A percentile compares a stretch with the other conserved stretches of the same genome.
Evolutionary conservation across 2,888 invertebrate genomes (phyloP).

Genomic region (Cephus pulcher): DNA sequence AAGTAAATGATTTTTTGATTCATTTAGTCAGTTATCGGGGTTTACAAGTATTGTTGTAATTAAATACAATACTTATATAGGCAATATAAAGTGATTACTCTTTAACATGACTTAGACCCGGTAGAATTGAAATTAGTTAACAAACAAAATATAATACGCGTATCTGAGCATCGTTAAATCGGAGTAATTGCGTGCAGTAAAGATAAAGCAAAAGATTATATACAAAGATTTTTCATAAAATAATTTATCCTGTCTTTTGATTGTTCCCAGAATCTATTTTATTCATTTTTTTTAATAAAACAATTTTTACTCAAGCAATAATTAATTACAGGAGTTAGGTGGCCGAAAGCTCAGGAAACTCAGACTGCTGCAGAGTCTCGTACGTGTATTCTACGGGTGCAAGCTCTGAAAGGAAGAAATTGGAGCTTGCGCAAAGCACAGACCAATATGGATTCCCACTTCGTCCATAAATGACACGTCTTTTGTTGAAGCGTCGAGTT

Average conservation of each 20-base stretch:
- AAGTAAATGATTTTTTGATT: background rate
- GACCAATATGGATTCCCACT: conserved; percentile 3
- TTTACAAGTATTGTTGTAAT: too few species aligned
- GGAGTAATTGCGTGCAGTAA: too few species aligned
- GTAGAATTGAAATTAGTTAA: too few species aligned
- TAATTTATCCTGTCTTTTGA: background rate
- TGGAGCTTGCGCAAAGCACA: background rate
- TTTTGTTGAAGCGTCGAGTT: background rate
- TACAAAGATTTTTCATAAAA: background rate
- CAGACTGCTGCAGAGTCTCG: background rate
- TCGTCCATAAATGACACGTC: background rate
- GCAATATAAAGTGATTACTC: too few species aligned
- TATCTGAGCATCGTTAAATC: too few species aligned
- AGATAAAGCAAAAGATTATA: too few species aligned
- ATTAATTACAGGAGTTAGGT: background rate
- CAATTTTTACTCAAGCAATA: background rate
- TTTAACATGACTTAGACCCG: too few species aligned
- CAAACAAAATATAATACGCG: too few species aligned
- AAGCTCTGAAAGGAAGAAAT: background rate
- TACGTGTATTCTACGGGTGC: background rate
- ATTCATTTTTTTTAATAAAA: background rate
- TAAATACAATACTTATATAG: too few species aligned
- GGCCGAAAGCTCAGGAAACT: background rate
- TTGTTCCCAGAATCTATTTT: background rate
- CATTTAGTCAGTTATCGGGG: background rate